Evolutionary conservation across 2,888 invertebrate species (phyloP).

Genomic region (Plagodis dolabraria): DNA sequence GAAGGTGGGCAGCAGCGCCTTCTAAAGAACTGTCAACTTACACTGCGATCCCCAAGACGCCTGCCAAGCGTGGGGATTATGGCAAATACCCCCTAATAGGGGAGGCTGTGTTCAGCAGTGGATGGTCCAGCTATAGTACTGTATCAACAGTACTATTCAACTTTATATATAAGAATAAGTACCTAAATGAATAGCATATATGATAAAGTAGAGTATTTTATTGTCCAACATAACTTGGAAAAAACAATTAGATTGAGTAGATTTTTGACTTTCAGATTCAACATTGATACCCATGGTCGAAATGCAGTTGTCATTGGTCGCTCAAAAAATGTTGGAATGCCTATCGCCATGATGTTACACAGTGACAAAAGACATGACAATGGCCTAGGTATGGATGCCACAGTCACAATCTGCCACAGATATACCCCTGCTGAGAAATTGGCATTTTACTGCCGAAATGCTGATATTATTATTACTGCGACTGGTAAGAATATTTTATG

Average conservation of each 20-base stretch:
- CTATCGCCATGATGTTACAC: slow-evolving; percentile 93
- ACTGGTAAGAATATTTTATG: slow-evolving; percentile 78
- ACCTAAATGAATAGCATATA: too few species aligned
- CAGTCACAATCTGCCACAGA: slow-evolving; percentile 95
- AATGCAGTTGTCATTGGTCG: slow-evolving; percentile 95
- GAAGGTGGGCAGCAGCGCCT: too few species aligned
- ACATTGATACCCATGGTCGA: slow-evolving; percentile 91
- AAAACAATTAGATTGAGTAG: background rate
- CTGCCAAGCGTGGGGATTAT: too few species aligned
- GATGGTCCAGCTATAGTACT: too few species aligned
- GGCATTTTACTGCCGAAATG: slow-evolving; percentile 87
- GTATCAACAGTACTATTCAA: too few species aligned
- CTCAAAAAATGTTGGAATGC: slow-evolving; percentile 96
- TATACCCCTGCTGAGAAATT: slow-evolving; percentile 93
- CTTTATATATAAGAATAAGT: too few species aligned
- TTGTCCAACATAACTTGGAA: too few species aligned
- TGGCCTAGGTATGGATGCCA: slow-evolving; percentile 91
- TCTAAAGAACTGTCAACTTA: too few species aligned
- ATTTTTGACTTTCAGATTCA: slow-evolving; percentile 61
- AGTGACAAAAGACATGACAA: slow-evolving; percentile 89
- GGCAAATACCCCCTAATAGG: too few species aligned
- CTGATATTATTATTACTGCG: slow-evolving; percentile 92
- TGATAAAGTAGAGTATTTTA: too few species aligned
- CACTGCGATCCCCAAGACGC: too few species aligned
- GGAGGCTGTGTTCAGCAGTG: too few species aligned